Percentiles rank a stretch among this genome's conserved stretches.
phyloP scores from a whole-genome alignment of 2,888 invertebrate species.

The Stegana nigrithorax region DNA sequence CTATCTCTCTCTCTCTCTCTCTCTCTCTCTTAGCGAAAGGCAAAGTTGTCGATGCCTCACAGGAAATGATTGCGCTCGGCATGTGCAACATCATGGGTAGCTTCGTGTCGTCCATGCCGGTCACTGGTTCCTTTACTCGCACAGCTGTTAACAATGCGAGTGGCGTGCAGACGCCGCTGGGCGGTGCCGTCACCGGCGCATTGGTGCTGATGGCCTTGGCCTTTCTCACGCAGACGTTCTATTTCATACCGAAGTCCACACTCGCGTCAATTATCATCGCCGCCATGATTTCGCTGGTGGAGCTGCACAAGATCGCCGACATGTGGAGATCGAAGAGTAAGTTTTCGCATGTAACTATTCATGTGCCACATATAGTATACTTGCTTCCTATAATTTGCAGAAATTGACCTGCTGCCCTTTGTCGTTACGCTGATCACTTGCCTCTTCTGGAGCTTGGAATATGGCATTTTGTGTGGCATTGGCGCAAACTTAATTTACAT shows the following conservation, averaged over 20 bases:
- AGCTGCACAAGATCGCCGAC: slow-evolving; percentile 74
- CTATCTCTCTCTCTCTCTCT: not conserved
- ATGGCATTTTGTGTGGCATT: slow-evolving; percentile 88
- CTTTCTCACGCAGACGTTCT: slow-evolving; percentile 85
- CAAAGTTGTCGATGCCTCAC: slow-evolving; percentile 83
- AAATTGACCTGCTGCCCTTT: slow-evolving; percentile 87
- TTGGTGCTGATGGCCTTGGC: slow-evolving; percentile 84
- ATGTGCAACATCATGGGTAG: slow-evolving; percentile 84
- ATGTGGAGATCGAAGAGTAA: slow-evolving; percentile 86
- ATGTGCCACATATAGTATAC: not conserved
- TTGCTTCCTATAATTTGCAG: slow-evolving; percentile 69
- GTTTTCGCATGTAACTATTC: slow-evolving; percentile 15
- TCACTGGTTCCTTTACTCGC: slow-evolving; percentile 87
- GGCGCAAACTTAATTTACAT: slow-evolving; percentile 84
- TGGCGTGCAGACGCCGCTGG: slow-evolving; percentile 86
- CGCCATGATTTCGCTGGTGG: slow-evolving; percentile 88
- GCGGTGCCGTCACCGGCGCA: slow-evolving; percentile 81
- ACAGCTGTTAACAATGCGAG: slow-evolving; percentile 93
- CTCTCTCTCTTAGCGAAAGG: slow-evolving; percentile 75
- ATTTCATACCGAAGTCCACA: slow-evolving; percentile 87
- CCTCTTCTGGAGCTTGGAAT: slow-evolving; percentile 84
- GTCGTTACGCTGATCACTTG: slow-evolving; percentile 86
- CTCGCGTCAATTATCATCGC: slow-evolving; percentile 89
- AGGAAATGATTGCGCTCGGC: slow-evolving; percentile 90
- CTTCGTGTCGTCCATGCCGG: slow-evolving; percentile 88